Evolutionary conservation across 2,797 vertebrate genomes (phyloP).

Genomic region (Enteromius unitaeniatus): DNA sequence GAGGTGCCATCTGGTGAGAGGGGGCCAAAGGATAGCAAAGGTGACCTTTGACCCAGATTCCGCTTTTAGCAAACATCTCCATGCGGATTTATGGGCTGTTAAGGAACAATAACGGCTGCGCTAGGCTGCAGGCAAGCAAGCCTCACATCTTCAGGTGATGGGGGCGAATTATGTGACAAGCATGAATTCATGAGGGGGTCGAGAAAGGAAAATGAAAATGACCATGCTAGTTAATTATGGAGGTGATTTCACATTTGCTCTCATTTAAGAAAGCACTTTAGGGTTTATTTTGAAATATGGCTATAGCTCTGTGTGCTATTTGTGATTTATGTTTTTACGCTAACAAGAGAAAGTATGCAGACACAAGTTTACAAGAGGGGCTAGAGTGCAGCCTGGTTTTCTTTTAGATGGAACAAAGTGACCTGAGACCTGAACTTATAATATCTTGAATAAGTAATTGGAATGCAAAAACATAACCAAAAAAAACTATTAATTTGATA

Average conservation of each 20-base stretch:
- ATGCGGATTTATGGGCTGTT: constrained; percentile 79
- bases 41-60: constrained; percentile 82
- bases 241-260: constrained; percentile 33
- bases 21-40: constrained; percentile 77
- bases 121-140: constrained; percentile 59
- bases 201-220: constrained; percentile 39
- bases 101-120: constrained; percentile 76
- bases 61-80: constrained; percentile 81
- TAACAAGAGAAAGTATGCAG: not conserved
- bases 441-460: constrained; percentile 8
- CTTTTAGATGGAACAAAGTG: constrained; percentile 19
- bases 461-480: not conserved
- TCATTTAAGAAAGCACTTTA: not conserved
- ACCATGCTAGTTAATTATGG: constrained; percentile 42
- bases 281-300: not conserved
- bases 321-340: not conserved
- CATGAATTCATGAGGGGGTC: constrained; percentile 43
- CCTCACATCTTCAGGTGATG: constrained; percentile 69
- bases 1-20: constrained; percentile 81
- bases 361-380: not conserved
- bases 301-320: not conserved
- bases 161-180: constrained; percentile 48
- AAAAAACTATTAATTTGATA: not conserved
- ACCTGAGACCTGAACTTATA: constrained; percentile 1
- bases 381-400: constrained; percentile 8